These are phyloP conservation scores for Tinamus guttatus DNA, from an alignment of 2,113 vertebrate genomes.

Conservation along the genomic window DNA sequence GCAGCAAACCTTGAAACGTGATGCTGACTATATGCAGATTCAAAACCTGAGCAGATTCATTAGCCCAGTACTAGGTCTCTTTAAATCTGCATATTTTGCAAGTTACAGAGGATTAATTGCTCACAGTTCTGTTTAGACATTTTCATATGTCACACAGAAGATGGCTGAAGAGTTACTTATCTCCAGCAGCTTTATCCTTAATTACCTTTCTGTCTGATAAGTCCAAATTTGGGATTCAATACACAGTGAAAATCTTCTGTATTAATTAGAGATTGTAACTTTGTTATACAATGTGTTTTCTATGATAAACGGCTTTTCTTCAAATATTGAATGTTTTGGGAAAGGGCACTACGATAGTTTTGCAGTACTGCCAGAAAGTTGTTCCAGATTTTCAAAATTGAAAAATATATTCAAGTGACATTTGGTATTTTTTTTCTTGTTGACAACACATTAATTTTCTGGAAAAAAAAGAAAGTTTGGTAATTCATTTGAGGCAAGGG, in stretches of 20 bases:
- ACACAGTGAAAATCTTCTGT: constrained; percentile 30
- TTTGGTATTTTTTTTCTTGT: background rate
- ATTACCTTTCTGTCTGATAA: constrained; percentile 65
- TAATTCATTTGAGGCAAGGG: background rate
- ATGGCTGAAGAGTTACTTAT: constrained; percentile 67
- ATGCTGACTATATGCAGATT: accelerated
- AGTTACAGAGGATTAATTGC: constrained; percentile 44
- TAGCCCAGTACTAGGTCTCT: background rate
- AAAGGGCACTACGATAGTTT: background rate
- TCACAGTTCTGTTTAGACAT: background rate
- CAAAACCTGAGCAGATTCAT: background rate
- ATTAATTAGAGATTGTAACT: constrained; percentile 56
- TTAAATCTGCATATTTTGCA: background rate
- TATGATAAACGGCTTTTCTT: constrained; percentile 38
- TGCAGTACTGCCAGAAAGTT: background rate
- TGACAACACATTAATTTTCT: background rate
- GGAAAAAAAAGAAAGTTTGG: accelerated
- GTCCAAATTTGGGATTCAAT: constrained; percentile 44
- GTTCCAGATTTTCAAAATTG: background rate
- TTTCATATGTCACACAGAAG: constrained; percentile 46
- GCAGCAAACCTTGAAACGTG: background rate
- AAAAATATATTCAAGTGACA: background rate
- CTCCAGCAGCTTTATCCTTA: constrained; percentile 68
- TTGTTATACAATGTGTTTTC: constrained; percentile 37
- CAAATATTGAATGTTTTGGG: background rate